A percentile compares a stretch with the other conserved stretches of the same genome.
phyloP scores from a whole-genome alignment of 2,797 vertebrate genomes.

The Tokudaia muenninki region DNA sequence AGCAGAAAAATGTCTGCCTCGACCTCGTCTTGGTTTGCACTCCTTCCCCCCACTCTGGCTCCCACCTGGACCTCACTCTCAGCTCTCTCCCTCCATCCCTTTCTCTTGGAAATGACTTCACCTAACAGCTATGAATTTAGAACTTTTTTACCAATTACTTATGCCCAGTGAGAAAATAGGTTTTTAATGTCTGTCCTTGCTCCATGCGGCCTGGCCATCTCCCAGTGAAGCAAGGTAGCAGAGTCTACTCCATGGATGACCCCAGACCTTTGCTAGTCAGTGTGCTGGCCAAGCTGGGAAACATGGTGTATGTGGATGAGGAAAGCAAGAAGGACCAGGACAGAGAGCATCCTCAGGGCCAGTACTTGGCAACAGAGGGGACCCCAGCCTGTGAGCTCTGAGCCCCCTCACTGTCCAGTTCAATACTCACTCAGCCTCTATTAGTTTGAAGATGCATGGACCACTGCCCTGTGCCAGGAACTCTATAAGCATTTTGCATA shows the following conservation, averaged over 20 bases:
- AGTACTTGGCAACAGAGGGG: neutral
- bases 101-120: slow-evolving; percentile 80
- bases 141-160: slow-evolving; percentile 81
- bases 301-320: fast-evolving
- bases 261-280: neutral
- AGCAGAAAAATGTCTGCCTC: neutral
- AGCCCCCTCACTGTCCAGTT: neutral
- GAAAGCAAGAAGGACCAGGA: neutral
- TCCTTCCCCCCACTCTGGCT: neutral
- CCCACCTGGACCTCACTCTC: neutral
- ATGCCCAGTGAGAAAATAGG: slow-evolving; percentile 77
- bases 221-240: neutral
- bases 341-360: neutral
- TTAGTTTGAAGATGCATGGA: neutral
- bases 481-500: neutral
- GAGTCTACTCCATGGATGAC: neutral
- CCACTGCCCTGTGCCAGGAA: neutral
- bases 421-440: neutral
- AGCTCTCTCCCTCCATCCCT: slow-evolving; percentile 56
- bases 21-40: neutral
- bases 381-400: neutral
- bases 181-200: slow-evolving; percentile 73
- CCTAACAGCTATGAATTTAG: slow-evolving; percentile 76
- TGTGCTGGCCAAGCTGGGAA: neutral
- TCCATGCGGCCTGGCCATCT: slow-evolving; percentile 61